A percentile compares a stretch with the other conserved stretches of the same genome.
Conservation (phyloP, 2,113 vertebrate genomes). For the Mesocricetus auratus region DNA sequence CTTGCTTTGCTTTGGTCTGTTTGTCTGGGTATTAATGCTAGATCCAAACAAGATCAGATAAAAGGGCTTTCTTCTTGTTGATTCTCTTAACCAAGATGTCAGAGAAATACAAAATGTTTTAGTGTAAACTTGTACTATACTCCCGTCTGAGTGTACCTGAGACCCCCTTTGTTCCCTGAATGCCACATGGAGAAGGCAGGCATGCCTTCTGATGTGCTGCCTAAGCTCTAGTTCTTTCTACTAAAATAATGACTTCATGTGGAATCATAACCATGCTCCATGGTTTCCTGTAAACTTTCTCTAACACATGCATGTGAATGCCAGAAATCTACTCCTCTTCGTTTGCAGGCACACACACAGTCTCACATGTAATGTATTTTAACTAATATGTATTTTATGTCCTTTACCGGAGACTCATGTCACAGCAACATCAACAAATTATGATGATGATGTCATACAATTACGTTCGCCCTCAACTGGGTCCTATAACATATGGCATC, state of each 20-base stretch:
- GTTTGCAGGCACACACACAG: neutral
- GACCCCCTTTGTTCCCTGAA: neutral
- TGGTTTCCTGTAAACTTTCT: neutral
- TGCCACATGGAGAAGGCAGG: neutral
- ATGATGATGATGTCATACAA: neutral
- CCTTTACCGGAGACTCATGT: neutral
- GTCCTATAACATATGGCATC: neutral
- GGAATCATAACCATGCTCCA: neutral
- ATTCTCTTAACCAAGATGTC: conserved; percentile 9
- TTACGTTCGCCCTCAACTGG: neutral
- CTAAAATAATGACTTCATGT: neutral
- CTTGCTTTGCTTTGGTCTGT: neutral
- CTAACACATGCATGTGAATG: neutral
- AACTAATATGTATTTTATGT: neutral
- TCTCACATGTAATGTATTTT: neutral
- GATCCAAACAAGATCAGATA: conserved; percentile 1
- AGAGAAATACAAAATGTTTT: conserved; percentile 2
- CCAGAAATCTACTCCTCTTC: neutral
- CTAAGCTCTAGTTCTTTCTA: neutral
- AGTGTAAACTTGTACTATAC: neutral
- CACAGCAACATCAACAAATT: conserved; percentile 14
- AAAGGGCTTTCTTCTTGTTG: neutral
- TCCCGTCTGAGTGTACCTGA: neutral
- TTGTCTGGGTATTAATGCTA: neutral
- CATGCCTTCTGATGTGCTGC: neutral